A percentile compares a stretch with the other conserved stretches of the same genome.
Evolutionary conservation across 2,113 vertebrate species (phyloP).

Genomic region (Ictalurus punctatus): DNA sequence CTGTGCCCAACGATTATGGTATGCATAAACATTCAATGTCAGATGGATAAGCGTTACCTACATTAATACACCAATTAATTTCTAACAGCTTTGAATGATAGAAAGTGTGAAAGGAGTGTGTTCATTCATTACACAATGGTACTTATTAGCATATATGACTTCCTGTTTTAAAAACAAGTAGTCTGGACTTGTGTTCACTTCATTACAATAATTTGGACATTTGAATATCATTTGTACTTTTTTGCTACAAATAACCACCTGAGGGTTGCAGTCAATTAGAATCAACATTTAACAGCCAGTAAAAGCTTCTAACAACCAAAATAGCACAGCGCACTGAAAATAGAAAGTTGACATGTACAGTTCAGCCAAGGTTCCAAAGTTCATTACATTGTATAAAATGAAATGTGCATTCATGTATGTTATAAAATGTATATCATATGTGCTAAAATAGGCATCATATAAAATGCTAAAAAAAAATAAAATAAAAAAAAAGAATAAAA

Average conservation of each 20-base stretch:
- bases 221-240: not conserved
- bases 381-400: not conserved
- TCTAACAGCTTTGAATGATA: conserved; percentile 58
- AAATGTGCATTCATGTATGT: no score
- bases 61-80: not conserved
- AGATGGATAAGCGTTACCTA: not conserved
- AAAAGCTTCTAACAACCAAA: not conserved
- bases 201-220: not conserved
- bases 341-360: no score
- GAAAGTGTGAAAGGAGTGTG: conserved; percentile 41
- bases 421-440: no score
- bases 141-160: not conserved
- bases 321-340: not conserved
- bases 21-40: conserved; percentile 38
- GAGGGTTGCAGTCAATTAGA: not conserved
- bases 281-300: not conserved
- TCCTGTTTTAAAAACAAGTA: not conserved
- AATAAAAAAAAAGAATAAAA: not conserved
- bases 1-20: conserved; percentile 95
- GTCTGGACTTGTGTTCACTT: not conserved
- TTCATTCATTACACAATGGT: not conserved
- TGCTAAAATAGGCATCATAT: not conserved
- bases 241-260: not conserved
- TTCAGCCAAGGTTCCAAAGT: no score
- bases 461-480: not conserved